These are phyloP conservation scores for Suillia variegata DNA, from an alignment of 2,888 invertebrate genomes.

Conservation along the genomic window DNA sequence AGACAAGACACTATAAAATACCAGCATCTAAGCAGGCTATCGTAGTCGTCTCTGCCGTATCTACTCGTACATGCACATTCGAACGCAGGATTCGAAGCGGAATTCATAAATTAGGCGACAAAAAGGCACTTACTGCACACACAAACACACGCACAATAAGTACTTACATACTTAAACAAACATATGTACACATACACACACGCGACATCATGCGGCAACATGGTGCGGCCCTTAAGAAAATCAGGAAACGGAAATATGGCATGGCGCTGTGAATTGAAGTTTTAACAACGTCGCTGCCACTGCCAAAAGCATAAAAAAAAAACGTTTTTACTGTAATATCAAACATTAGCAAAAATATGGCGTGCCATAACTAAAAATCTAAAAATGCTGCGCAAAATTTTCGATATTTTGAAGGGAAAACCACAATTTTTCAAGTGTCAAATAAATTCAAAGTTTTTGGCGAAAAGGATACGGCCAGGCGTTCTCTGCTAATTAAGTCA, in stretches of 20 bases:
- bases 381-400: slow-evolving; percentile 32
- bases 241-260: slow-evolving; percentile 48
- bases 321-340: too few species aligned
- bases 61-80: slow-evolving; percentile 18
- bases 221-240: slow-evolving; percentile 38
- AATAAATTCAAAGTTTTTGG: slow-evolving; percentile 54
- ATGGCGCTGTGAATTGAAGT: slow-evolving; percentile 53
- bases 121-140: slow-evolving; percentile 32
- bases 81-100: slow-evolving; percentile 22
- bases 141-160: slow-evolving; percentile 42
- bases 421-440: slow-evolving; percentile 57
- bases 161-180: too few species aligned
- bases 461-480: slow-evolving; percentile 1
- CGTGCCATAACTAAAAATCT: too few species aligned
- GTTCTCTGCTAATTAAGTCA: slow-evolving; percentile 55
- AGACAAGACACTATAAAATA: too few species aligned
- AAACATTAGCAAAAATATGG: slow-evolving; percentile 9
- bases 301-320: neutral
- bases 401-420: slow-evolving; percentile 44
- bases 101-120: slow-evolving; percentile 38
- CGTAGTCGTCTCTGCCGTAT: neutral
- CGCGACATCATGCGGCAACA: slow-evolving; percentile 29
- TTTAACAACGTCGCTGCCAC: slow-evolving; percentile 28
- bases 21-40: neutral
- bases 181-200: slow-evolving; percentile 41